phyloP scores from a whole-genome alignment of 2,113 vertebrate genomes.

The Gnathonemus longibarbis region DNA sequence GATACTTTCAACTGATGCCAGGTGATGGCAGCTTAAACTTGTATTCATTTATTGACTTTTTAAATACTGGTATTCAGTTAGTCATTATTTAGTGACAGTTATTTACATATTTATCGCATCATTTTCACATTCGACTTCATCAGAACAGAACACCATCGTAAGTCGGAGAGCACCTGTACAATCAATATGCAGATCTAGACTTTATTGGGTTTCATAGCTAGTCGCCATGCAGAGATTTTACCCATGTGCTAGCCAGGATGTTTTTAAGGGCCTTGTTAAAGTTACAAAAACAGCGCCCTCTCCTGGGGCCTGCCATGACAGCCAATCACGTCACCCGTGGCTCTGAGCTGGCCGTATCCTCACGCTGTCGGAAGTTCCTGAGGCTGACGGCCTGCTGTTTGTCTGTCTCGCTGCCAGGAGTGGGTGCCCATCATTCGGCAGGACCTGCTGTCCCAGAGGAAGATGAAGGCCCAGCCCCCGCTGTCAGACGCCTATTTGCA shows the following conservation, averaged over 20 bases:
- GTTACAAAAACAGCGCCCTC: not conserved
- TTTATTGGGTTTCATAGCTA: not conserved
- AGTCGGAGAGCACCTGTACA: not conserved
- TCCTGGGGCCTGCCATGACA: not conserved
- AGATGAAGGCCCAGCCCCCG: slow-evolving; percentile 82
- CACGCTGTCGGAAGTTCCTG: not conserved
- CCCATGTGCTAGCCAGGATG: not conserved
- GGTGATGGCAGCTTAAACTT: not conserved
- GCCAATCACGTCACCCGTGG: not conserved
- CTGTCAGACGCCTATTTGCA: slow-evolving; percentile 83
- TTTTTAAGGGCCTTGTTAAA: not conserved
- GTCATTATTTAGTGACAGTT: not conserved
- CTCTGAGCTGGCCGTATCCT: not conserved
- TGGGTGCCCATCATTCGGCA: slow-evolving; percentile 89
- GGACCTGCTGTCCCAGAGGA: slow-evolving; percentile 82
- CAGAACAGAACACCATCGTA: no score
- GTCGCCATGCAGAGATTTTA: not conserved
- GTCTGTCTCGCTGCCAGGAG: slow-evolving; percentile 55
- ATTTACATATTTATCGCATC: not conserved
- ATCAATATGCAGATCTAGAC: not conserved
- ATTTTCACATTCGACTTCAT: not conserved
- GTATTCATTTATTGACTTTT: no score
- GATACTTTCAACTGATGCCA: not conserved
- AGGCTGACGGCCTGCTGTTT: not conserved
- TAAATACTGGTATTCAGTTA: no score